Evolutionary conservation across 37 sponge, comb jelly and placozoan genomes (phyloP), one percentile per base, ranked within the genome.

Genomic region (Cladorhizidae sp.): DNA sequence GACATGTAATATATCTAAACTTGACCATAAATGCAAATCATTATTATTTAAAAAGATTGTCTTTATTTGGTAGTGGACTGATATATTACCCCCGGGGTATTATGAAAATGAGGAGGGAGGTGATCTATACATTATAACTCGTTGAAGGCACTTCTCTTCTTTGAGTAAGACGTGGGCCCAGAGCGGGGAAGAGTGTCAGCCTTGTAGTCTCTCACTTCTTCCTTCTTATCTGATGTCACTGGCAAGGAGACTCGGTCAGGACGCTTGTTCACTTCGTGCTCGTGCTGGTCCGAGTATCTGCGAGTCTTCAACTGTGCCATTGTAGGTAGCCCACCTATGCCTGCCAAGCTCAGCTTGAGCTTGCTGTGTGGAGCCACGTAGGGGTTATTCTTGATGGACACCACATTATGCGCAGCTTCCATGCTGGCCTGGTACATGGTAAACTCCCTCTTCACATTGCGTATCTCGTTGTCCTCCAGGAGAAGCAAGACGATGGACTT

Each of bases 401-500:
- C 26, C 40, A 37, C 43, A 32, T 23, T 50, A 41, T 42, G 67
- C 11, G 36, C 59, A 3, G 31, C 22, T 23, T 77, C 77, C 69
- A 50, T 69, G 41, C 64, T 33, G 5, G 56, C 25, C 50, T 76
- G 67, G 50, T 63, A 79, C 0, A 20, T 14, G 2, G 75, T 23
- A 58, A 87, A 84, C 20, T 84, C 73, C 12, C 56, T 54, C 11
- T 76, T 72, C 20, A 87, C 43, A 22, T 74, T 57, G 25, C 55
- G 49, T 5, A 92, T 84, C 50, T 84, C 76, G 38, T 92, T 92
- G 67, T 92, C 23, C 41, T 87, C 78, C 43, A 92, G 37, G 33
- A 56, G 33, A 8, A 92, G 63, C n/a, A 75, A 49, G 28, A 51
- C 64, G 9, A 92, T 71, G 51, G 50, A 69, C n/a, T 29, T 49